These are phyloP conservation scores for Drymodes brunneopygia DNA, from an alignment of 2,113 vertebrate genomes.

Conservation along the genomic window DNA sequence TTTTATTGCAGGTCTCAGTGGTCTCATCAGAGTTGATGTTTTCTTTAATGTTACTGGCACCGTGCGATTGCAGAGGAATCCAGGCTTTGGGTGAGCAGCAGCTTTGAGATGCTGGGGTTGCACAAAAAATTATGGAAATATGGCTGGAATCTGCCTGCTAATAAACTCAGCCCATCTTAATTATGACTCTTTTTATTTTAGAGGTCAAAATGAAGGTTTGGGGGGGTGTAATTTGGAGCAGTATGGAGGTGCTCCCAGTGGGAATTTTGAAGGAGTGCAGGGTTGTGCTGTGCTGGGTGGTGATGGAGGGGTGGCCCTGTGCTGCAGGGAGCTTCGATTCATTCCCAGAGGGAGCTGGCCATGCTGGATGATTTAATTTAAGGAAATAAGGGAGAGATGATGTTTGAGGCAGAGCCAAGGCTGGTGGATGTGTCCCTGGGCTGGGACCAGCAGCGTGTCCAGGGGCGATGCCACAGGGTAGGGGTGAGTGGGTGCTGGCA, in stretches of 20 bases:
- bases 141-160: not conserved
- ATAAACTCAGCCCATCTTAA: not conserved
- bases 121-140: not conserved
- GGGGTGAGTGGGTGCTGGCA: not conserved
- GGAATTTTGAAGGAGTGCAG: not conserved
- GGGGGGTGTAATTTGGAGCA: accelerated
- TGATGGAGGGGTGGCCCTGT: not conserved
- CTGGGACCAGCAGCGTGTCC: accelerated
- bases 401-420: not conserved
- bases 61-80: not conserved
- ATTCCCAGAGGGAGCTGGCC: accelerated
- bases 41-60: not conserved
- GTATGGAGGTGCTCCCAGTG: accelerated
- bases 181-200: not conserved
- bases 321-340: not conserved
- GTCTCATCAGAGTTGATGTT: conserved; percentile 12
- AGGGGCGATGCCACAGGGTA: accelerated
- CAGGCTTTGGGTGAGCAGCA: not conserved
- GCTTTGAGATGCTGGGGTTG: not conserved
- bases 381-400: not conserved
- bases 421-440: not conserved
- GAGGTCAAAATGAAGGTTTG: not conserved
- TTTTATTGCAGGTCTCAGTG: conserved; percentile 4
- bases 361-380: not conserved
- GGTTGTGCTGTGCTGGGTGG: no score